Evolutionary conservation across 2,113 vertebrate genomes (phyloP).

Genomic region (Coregonus clupeaformis): DNA sequence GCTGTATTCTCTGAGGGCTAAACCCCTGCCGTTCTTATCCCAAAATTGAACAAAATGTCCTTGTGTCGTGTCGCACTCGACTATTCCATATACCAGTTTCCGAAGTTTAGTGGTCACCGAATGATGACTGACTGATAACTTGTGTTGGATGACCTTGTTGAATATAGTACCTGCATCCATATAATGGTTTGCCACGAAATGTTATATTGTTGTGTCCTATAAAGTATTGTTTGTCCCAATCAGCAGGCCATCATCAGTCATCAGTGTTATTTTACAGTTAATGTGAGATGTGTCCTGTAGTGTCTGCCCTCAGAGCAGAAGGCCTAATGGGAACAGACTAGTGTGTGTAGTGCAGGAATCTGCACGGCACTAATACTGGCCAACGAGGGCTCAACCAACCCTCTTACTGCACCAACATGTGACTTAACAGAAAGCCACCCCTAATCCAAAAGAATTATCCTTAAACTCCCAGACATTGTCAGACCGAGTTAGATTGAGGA

Average conservation of each 20-base stretch:
- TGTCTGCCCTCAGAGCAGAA: background rate
- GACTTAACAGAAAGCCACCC: background rate
- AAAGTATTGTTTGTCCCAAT: background rate
- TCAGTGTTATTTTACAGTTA: background rate
- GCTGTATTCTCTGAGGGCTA: background rate
- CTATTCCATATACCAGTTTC: too few species aligned
- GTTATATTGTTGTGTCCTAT: too few species aligned
- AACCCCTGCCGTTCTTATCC: background rate
- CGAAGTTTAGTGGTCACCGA: too few species aligned
- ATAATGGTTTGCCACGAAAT: too few species aligned
- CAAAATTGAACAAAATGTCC: background rate
- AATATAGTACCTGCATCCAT: too few species aligned
- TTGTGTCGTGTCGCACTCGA: too few species aligned
- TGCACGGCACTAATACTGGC: background rate
- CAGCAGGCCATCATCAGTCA: background rate
- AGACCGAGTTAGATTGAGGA: background rate
- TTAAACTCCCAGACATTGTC: background rate
- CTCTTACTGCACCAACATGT: background rate
- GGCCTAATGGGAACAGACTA: background rate
- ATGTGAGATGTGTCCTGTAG: background rate
- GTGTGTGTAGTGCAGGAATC: background rate
- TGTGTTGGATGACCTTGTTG: too few species aligned
- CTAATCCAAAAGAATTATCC: background rate
- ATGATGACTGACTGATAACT: too few species aligned
- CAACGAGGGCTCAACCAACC: background rate